Base-by-base conservation (phyloP, 2,113 vertebrate species). In the Bubalus kerabau region DNA sequence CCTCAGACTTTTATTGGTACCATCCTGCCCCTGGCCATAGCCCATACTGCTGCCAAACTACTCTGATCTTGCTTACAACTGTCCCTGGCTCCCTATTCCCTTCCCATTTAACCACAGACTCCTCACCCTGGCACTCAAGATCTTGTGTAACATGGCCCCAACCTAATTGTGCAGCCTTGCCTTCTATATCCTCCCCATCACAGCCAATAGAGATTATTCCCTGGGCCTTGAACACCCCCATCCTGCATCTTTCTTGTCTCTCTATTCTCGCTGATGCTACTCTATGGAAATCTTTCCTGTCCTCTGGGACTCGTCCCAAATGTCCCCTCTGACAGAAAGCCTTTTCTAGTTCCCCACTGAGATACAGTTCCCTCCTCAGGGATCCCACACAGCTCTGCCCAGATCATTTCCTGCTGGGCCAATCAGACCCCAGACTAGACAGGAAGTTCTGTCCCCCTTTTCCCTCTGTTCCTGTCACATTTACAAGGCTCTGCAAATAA, bases 311-410 rank as follows among this genome's bases (percentile, higher is more conserved):
- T 46, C 16, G 1, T n/a, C 43, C 91, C 74, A 56, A 21, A 62
- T 3, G 48, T 12, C 30, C 6, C 11, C 46, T 88, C 81, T 30
- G 52, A 46, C 78, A 81, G 57, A 62, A 71, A 85, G 83, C 50
- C 64, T 50, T 23, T 24, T 9, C 52, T 67, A 12, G 57, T 13
- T 23, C 13, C 36, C 52, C 56, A 26, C 0, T 13, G n/a, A 15
- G 3, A 36, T 36, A 17, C 2, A 56, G 48, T 64, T 54, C 4
- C 71, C 81, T 2, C 0, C 59, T 64, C 1, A 1, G 1, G 0
- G 11, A n/a, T 17, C 36, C 24, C 6, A 15, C 30, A 12, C 8
- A 3, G 83, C 46, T 71, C 14, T 50, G 67, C 24, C 86, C 52
- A 3, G 74, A 36, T 57, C 13, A 46, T 93, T 56, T 24, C n/a